Evolutionary conservation across 2,797 vertebrate genomes (phyloP).

Genomic region (Parauchenoglanis punctatus): DNA sequence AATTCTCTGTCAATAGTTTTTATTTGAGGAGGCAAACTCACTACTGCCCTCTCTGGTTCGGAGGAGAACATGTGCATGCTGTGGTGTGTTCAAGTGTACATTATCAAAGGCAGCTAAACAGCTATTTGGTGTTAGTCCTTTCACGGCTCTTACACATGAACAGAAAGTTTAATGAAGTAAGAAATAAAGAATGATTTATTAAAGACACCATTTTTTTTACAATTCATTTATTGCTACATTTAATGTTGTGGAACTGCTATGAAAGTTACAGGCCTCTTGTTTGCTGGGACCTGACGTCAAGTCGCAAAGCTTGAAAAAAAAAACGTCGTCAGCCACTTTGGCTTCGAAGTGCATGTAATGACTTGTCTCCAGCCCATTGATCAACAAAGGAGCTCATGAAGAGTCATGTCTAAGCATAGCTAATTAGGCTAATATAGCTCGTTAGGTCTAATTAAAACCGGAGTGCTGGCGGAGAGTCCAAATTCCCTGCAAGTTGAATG

Average conservation of each 20-base stretch:
- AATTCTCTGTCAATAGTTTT: not conserved
- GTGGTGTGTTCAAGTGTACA: too few relatives aligned
- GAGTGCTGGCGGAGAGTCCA: constrained; percentile 56
- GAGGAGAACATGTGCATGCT: too few relatives aligned
- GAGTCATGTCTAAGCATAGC: constrained; percentile 67
- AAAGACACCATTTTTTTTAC: too few relatives aligned
- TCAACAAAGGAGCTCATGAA: constrained; percentile 69
- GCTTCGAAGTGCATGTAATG: constrained; percentile 68
- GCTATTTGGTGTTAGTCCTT: too few relatives aligned
- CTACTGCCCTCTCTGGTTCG: too few relatives aligned
- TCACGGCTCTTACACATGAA: too few relatives aligned
- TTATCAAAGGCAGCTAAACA: too few relatives aligned
- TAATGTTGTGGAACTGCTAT: not conserved
- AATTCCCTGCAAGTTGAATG: constrained; percentile 24
- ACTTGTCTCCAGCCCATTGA: constrained; percentile 69
- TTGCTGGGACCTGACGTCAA: not conserved
- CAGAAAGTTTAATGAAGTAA: too few relatives aligned
- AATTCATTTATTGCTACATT: not conserved
- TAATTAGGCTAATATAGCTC: constrained; percentile 71
- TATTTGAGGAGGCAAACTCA: too few relatives aligned
- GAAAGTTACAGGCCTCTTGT: not conserved
- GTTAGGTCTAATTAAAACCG: constrained; percentile 73
- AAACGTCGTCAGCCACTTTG: constrained; percentile 51
- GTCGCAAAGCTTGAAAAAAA: not conserved
- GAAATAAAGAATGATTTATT: too few relatives aligned